phyloP scores from a whole-genome alignment of 2,113 vertebrate genomes.

The Catharus minimus region DNA sequence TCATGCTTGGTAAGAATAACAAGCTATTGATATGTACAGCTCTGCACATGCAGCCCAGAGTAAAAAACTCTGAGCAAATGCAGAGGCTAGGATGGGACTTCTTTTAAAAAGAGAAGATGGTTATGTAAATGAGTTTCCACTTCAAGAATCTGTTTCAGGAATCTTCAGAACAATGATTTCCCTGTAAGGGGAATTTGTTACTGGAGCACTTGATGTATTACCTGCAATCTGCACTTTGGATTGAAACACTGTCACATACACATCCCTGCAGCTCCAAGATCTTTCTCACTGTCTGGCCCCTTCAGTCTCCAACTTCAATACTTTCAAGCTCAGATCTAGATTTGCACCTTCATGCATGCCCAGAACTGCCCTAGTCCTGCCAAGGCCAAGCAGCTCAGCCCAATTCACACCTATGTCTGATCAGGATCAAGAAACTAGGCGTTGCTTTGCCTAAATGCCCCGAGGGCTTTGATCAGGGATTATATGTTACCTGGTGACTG shows the following conservation, averaged over 20 bases:
- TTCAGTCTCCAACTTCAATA: not conserved
- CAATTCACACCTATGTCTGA: constrained; percentile 52
- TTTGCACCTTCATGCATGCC: constrained; percentile 23
- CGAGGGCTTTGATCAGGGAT: constrained; percentile 7
- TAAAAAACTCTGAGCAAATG: not conserved
- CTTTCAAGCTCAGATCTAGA: not conserved
- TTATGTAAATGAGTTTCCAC: not conserved
- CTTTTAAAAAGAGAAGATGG: not conserved
- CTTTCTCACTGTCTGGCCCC: not conserved
- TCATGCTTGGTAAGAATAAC: constrained; percentile 46
- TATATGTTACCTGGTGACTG: constrained; percentile 55
- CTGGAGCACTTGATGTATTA: not conserved
- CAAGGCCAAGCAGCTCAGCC: constrained; percentile 46
- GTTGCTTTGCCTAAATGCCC: constrained; percentile 27
- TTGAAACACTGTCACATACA: not conserved
- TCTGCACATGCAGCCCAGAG: not conserved
- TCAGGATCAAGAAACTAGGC: constrained; percentile 36
- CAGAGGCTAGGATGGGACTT: not conserved
- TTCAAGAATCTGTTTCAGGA: not conserved
- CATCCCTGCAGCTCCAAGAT: not conserved
- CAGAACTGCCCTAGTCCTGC: constrained; percentile 48
- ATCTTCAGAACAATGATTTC: not conserved
- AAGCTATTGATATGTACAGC: not conserved
- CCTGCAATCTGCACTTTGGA: not conserved
- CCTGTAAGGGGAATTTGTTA: not conserved